These are phyloP conservation scores for Otolemur garnettii DNA, from an alignment of 2,113 vertebrate genomes.

Conservation along the genomic window DNA sequence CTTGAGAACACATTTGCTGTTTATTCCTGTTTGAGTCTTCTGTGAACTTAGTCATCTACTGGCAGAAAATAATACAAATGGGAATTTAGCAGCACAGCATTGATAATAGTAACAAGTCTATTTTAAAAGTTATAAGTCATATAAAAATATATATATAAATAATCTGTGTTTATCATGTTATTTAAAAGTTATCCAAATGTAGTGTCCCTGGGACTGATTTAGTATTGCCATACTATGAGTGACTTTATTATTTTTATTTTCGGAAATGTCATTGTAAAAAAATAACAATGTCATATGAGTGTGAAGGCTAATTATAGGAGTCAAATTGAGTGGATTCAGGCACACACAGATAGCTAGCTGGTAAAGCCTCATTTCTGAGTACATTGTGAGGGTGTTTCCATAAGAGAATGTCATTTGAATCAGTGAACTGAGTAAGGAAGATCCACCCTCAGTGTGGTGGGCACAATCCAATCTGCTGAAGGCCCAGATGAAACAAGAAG, in stretches of 20 bases:
- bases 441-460: not conserved
- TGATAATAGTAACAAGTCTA: not conserved
- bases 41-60: not conserved
- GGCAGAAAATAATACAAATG: not conserved
- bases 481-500: no score
- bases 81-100: not conserved
- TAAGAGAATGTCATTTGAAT: not conserved
- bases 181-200: not conserved
- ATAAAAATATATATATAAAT: not conserved
- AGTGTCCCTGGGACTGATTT: not conserved
- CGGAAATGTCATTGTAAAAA: not conserved
- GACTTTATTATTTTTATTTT: not conserved
- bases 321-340: not conserved
- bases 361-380: not conserved
- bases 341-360: not conserved
- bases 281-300: not conserved
- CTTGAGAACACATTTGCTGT: not conserved
- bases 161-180: not conserved
- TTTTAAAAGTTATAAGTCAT: not conserved
- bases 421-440: not conserved
- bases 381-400: not conserved
- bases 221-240: not conserved
- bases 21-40: not conserved
- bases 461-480: not conserved
- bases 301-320: not conserved